These are phyloP conservation scores for Morpho deidamia DNA, from an alignment of 2,888 invertebrate species.

Conservation along the genomic window DNA sequence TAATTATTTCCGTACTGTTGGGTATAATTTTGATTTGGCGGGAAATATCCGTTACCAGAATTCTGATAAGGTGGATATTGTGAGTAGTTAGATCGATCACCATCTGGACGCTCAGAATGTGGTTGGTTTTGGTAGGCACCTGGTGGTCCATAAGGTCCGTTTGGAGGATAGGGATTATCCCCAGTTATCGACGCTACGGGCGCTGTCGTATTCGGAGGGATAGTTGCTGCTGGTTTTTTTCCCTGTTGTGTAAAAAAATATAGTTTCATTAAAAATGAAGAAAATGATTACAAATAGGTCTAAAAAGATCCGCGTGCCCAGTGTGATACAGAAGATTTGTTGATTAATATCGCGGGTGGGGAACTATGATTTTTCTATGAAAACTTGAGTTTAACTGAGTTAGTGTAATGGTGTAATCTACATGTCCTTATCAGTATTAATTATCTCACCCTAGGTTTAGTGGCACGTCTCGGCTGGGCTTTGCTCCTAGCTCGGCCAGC, in stretches of 20 bases:
- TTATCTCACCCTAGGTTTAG: conserved; percentile 45
- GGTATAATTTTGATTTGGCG: conserved; percentile 69
- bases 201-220: conserved; percentile 63
- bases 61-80: conserved; percentile 64
- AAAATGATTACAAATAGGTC: too few relatives aligned
- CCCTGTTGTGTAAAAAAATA: conserved; percentile 38
- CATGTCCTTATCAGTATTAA: too few relatives aligned
- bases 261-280: not conserved
- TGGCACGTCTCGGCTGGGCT: conserved; percentile 32
- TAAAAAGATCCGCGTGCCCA: too few relatives aligned
- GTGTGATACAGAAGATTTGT: not conserved
- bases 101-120: conserved; percentile 37
- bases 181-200: conserved; percentile 35
- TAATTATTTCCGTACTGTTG: conserved; percentile 63
- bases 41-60: conserved; percentile 55
- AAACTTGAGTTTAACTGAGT: too few relatives aligned
- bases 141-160: conserved; percentile 53
- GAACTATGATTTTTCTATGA: too few relatives aligned
- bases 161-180: conserved; percentile 49
- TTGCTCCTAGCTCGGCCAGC: conserved; percentile 53
- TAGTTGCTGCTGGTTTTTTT: conserved; percentile 73
- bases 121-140: conserved; percentile 32
- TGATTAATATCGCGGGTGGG: too few relatives aligned
- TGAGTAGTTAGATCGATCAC: conserved; percentile 44
- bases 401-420: too few relatives aligned